Percentiles rank a stretch among this genome's conserved stretches.
Evolutionary conservation across 2,888 invertebrate species (phyloP).

Genomic region (Smittia sp.): DNA sequence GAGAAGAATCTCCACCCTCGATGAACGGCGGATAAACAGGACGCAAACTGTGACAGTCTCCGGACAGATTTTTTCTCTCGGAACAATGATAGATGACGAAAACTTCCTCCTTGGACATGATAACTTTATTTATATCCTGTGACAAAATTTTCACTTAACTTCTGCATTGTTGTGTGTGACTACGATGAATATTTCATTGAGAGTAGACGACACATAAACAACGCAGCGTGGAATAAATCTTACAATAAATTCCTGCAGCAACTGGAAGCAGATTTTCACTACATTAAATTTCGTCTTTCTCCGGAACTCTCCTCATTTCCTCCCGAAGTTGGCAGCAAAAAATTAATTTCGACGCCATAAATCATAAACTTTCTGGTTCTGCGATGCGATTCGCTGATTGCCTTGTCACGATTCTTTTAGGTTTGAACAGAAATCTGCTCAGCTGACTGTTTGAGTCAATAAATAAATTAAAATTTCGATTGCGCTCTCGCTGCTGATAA

Average conservation of each 20-base stretch:
- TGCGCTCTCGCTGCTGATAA: background rate
- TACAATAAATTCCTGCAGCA: background rate
- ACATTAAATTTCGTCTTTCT: conserved; percentile 36
- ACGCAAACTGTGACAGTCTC: background rate
- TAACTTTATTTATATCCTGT: conserved; percentile 41
- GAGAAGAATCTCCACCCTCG: background rate
- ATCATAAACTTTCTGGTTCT: background rate
- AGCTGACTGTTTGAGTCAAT: background rate
- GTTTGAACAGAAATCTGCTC: background rate
- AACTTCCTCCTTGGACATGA: conserved; percentile 36
- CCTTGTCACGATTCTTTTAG: background rate
- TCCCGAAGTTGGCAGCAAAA: background rate
- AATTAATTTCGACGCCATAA: conserved; percentile 12
- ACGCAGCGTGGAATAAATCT: conserved; percentile 32
- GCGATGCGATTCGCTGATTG: background rate
- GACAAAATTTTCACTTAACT: conserved; percentile 41
- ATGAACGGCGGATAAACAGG: background rate
- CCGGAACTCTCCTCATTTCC: conserved; percentile 40
- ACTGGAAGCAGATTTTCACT: conserved; percentile 36
- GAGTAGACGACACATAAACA: background rate
- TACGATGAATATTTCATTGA: conserved; percentile 14
- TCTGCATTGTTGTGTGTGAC: conserved; percentile 6
- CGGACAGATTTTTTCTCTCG: background rate
- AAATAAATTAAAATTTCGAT: background rate
- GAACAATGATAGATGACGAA: conserved; percentile 36